Evolutionary conservation across 1,140 invertebrate species (phyloP).

Genomic region (Sarcophaga bullata): DNA sequence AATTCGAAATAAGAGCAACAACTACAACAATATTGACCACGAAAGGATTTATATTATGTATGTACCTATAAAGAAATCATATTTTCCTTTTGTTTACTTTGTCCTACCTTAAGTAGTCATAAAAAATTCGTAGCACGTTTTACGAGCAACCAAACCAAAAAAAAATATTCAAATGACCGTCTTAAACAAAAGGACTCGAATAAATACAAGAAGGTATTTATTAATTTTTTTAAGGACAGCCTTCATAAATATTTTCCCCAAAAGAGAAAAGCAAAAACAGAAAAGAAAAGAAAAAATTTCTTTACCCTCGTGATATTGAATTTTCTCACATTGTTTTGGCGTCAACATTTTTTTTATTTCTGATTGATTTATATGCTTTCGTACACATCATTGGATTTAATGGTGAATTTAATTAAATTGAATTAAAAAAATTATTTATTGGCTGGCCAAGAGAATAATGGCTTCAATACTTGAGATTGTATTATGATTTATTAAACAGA

Average conservation of each 20-base stretch:
- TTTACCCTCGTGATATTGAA: no score
- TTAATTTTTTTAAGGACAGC: neutral
- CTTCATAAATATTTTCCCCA: no score
- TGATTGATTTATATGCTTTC: conserved; percentile 29
- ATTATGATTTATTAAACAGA: neutral
- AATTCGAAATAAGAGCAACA: neutral
- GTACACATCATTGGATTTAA: neutral
- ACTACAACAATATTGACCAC: neutral
- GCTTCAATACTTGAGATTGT: neutral
- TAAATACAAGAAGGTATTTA: neutral
- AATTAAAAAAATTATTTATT: neutral
- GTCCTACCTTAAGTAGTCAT: neutral
- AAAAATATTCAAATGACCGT: neutral
- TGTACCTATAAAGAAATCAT: neutral
- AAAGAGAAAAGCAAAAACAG: no score
- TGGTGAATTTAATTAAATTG: conserved; percentile 4
- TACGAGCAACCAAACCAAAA: neutral
- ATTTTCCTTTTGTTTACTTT: no score
- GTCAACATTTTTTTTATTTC: conserved; percentile 23
- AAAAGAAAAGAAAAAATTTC: no score
- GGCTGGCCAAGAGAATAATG: neutral
- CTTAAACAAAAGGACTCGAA: neutral
- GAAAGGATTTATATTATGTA: no score
- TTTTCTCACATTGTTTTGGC: neutral
- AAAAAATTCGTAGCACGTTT: neutral